These are phyloP conservation scores for Paratrypauchen microcephalus DNA, from an alignment of 2,797 vertebrate genomes.

Conservation along the genomic window DNA sequence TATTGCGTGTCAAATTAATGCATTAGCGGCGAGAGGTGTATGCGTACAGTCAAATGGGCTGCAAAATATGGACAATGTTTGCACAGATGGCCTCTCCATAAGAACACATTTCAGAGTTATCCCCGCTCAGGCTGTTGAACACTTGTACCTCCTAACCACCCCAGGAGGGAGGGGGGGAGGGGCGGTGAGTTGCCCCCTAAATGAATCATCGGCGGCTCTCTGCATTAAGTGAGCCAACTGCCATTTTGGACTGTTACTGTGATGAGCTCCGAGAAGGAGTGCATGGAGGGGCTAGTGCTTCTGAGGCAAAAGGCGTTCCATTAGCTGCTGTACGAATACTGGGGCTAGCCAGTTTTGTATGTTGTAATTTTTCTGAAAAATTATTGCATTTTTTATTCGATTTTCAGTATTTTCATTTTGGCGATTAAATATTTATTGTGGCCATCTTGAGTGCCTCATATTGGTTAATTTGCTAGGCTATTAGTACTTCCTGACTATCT, in stretches of 20 bases:
- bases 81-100: too few relatives aligned
- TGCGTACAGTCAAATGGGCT: background rate
- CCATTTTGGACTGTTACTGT: slow-evolving; percentile 40
- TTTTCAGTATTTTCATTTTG: too few relatives aligned
- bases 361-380: too few relatives aligned
- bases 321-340: background rate
- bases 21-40: background rate
- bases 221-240: slow-evolving; percentile 45
- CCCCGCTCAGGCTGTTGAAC: slow-evolving; percentile 61
- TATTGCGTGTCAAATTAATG: too few relatives aligned
- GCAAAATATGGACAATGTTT: background rate
- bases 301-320: background rate
- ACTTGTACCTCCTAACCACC: slow-evolving; percentile 48
- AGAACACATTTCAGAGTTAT: slow-evolving; percentile 13
- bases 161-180: slow-evolving; percentile 22
- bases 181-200: slow-evolving; percentile 31
- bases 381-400: too few relatives aligned
- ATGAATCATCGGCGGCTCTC: slow-evolving; percentile 37
- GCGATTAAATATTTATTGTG: too few relatives aligned
- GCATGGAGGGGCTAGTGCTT: background rate
- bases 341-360: too few relatives aligned
- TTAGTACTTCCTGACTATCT: too few relatives aligned
- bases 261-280: slow-evolving; percentile 47
- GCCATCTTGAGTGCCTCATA: too few relatives aligned
- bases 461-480: too few relatives aligned